These are phyloP conservation scores for Sinopyrophorus schimmeli DNA, from an alignment of 2,888 invertebrate species.

Conservation along the genomic window DNA sequence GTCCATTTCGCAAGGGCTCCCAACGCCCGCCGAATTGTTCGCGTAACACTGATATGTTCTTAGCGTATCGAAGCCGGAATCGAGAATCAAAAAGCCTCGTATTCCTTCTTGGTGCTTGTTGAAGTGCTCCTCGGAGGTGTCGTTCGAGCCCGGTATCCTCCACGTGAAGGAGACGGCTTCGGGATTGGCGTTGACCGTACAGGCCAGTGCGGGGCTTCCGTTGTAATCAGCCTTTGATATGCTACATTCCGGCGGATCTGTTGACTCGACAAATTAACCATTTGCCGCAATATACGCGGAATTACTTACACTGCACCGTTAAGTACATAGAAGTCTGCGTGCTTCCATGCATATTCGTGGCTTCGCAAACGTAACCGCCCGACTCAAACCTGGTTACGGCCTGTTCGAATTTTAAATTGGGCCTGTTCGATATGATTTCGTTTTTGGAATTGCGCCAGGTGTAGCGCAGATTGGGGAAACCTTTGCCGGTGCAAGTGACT, in stretches of 20 bases:
- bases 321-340: slow-evolving; percentile 67
- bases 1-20: slow-evolving; percentile 67
- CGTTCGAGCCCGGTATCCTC: slow-evolving; percentile 83
- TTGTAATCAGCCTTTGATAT: slow-evolving; percentile 72
- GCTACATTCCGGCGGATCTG: slow-evolving; percentile 83
- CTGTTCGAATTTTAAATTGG: slow-evolving; percentile 64
- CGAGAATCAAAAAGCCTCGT: slow-evolving; percentile 66
- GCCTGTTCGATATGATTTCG: slow-evolving; percentile 56
- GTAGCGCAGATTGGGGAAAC: slow-evolving; percentile 72
- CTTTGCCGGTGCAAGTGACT: slow-evolving; percentile 64
- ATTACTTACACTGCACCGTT: slow-evolving; percentile 81
- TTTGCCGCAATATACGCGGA: not conserved
- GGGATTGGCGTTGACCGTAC: slow-evolving; percentile 83
- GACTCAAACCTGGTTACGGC: slow-evolving; percentile 70
- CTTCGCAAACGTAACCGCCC: slow-evolving; percentile 79
- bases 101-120: slow-evolving; percentile 60
- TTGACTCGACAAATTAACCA: not conserved
- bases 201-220: slow-evolving; percentile 76
- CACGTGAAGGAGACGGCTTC: slow-evolving; percentile 76
- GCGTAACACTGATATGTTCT: slow-evolving; percentile 84
- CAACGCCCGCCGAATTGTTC: slow-evolving; percentile 77
- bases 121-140: slow-evolving; percentile 69
- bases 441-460: slow-evolving; percentile 69
- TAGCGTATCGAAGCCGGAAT: slow-evolving; percentile 63
- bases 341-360: slow-evolving; percentile 78